phyloP scores from a whole-genome alignment of 2,113 vertebrate species.

The Suricata suricatta region DNA sequence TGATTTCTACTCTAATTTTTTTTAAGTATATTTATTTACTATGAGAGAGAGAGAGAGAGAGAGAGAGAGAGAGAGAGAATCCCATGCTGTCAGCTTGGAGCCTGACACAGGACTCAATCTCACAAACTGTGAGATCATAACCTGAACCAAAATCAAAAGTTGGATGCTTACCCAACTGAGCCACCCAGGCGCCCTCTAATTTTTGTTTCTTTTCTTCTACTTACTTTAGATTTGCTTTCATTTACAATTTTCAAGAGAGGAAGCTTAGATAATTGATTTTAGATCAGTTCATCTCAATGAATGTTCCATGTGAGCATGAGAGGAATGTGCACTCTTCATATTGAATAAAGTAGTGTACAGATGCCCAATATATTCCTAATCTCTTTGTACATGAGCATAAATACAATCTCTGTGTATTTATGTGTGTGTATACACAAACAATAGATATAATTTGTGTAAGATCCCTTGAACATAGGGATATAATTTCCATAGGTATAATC shows the following conservation, averaged over 20 bases:
- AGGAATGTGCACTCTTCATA: neutral
- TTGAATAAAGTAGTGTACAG: neutral
- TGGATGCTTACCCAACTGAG: neutral
- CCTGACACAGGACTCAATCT: neutral
- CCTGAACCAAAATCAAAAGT: neutral
- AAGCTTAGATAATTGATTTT: neutral
- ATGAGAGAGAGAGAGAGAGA: neutral
- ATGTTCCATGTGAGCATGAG: neutral
- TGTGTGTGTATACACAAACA: neutral
- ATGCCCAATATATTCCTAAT: neutral
- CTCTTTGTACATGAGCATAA: neutral
- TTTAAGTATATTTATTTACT: neutral
- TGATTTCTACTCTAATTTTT: neutral
- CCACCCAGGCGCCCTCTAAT: neutral
- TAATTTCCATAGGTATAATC: neutral
- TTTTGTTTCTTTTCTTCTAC: neutral
- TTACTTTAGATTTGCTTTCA: neutral
- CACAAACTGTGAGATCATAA: neutral
- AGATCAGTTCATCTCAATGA: neutral
- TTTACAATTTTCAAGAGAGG: neutral
- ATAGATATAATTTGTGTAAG: neutral
- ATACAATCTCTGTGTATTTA: neutral
- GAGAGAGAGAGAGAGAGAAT: neutral
- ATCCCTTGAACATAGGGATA: neutral
- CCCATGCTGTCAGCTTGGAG: neutral